Conservation (phyloP, 1,140 invertebrate genomes). For the Microvelia longipes region DNA sequence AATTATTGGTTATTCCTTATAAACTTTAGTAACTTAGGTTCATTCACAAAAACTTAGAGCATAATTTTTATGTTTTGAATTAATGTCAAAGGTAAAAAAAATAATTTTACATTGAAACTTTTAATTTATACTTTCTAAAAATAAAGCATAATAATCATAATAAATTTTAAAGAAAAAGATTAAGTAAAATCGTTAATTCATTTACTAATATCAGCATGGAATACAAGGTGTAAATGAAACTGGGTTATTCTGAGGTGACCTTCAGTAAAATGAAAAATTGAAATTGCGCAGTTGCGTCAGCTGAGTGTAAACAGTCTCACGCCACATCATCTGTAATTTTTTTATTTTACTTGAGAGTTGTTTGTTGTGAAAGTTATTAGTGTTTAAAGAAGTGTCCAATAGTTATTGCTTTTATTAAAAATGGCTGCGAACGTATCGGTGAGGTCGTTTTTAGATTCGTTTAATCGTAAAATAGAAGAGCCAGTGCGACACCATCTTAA, state of each 20-base stretch:
- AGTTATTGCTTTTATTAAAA: no score
- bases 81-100: no score
- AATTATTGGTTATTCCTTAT: no score
- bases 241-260: not conserved
- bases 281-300: not conserved
- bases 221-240: not conserved
- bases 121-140: not conserved
- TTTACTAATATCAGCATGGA: not conserved
- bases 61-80: no score
- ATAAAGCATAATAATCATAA: not conserved
- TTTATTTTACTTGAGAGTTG: no score
- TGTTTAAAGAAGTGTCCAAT: no score
- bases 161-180: not conserved
- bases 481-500: constrained; percentile 76
- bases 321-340: not conserved
- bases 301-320: not conserved
- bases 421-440: not conserved
- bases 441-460: not conserved
- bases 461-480: constrained; percentile 35
- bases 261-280: not conserved
- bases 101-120: no score
- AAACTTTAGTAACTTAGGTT: no score
- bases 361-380: no score
- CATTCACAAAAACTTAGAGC: no score
- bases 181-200: not conserved